These are phyloP conservation scores for pig (Sus scrofa) DNA, from an alignment of 2,113 vertebrate genomes.

Conservation along the genomic window DNA sequence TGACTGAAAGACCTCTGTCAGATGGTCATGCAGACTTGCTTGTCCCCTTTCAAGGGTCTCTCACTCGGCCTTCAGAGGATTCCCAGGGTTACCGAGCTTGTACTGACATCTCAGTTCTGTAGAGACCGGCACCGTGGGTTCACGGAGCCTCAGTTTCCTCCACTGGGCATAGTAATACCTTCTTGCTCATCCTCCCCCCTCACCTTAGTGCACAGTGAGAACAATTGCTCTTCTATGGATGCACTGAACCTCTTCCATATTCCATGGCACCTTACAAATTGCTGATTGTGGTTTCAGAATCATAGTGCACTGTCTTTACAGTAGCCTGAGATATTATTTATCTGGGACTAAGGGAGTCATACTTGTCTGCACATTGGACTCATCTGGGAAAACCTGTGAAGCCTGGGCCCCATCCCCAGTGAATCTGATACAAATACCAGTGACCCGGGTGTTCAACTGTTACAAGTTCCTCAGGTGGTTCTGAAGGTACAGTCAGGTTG, in stretches of 20 bases:
- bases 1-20: not conserved
- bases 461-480: not conserved
- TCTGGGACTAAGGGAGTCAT: not conserved
- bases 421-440: not conserved
- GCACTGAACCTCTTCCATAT: not conserved
- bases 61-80: not conserved
- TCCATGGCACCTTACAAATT: not conserved
- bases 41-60: not conserved
- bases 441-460: not conserved
- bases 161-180: accelerated
- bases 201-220: not conserved
- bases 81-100: not conserved
- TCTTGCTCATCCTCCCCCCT: too few species aligned
- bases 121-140: not conserved
- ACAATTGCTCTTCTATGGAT: not conserved
- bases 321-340: not conserved
- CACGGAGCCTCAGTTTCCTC: not conserved
- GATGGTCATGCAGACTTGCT: not conserved
- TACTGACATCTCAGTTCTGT: not conserved
- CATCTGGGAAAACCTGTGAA: not conserved
- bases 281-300: not conserved
- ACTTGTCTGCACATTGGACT: not conserved
- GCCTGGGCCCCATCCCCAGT: accelerated
- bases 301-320: not conserved
- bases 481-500: not conserved